These are phyloP conservation scores for Carettochelys insculpta DNA, from an alignment of 2,113 vertebrate species.

Conservation along the genomic window DNA sequence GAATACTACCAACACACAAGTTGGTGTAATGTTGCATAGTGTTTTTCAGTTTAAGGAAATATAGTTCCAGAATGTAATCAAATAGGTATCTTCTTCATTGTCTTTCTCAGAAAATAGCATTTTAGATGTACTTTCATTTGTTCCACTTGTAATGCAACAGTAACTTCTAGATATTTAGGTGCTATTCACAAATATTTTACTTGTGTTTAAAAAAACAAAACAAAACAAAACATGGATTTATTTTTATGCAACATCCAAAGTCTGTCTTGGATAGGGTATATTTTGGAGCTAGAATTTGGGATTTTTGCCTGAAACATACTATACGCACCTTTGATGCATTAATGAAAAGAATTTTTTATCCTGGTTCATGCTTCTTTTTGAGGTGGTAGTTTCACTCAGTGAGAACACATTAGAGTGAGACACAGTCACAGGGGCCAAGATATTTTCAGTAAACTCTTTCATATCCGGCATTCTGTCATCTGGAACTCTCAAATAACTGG, in stretches of 20 bases:
- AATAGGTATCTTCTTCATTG: accelerated
- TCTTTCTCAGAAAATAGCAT: not conserved
- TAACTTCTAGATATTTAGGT: not conserved
- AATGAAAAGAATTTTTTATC: not conserved
- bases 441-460: too few species aligned
- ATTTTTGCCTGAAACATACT: conserved; percentile 3
- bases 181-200: not conserved
- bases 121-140: not conserved
- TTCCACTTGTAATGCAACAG: not conserved
- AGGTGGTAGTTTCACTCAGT: conserved; percentile 37
- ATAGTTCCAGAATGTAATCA: not conserved
- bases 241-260: conserved; percentile 28
- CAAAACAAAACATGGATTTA: too few species aligned
- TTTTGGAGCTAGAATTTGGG: too few species aligned
- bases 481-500: too few species aligned
- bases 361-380: conserved; percentile 59
- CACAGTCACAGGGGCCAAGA: not conserved
- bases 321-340: not conserved
- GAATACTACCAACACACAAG: not conserved
- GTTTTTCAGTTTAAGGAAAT: not conserved
- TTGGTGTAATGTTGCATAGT: not conserved
- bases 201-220: too few species aligned
- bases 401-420: not conserved
- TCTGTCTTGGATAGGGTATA: conserved; percentile 36
- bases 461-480: too few species aligned